phyloP scores from a whole-genome alignment of 2,888 invertebrate species.

The Strigamia transsilvanica region DNA sequence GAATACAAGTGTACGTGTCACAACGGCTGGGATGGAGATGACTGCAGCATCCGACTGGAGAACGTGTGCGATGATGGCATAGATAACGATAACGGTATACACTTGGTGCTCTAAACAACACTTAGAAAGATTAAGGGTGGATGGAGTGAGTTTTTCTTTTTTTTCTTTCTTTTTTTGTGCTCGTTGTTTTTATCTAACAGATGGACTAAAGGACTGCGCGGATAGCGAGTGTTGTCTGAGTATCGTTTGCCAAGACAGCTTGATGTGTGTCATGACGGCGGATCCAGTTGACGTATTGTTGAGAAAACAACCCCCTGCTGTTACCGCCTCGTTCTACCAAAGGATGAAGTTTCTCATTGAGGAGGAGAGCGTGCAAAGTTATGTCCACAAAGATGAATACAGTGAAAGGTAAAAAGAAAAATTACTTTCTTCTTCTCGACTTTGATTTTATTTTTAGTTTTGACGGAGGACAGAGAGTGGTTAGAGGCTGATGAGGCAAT shows the following conservation, averaged over 20 bases:
- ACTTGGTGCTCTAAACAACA: neutral
- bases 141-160: no score
- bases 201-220: slow-evolving; percentile 96
- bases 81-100: slow-evolving; percentile 95
- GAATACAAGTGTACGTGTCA: slow-evolving; percentile 96
- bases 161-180: neutral
- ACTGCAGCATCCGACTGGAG: slow-evolving; percentile 91
- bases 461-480: slow-evolving; percentile 48
- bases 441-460: slow-evolving; percentile 32
- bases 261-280: slow-evolving; percentile 91
- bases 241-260: slow-evolving; percentile 81
- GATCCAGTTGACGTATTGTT: slow-evolving; percentile 95
- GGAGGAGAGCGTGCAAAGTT: slow-evolving; percentile 97
- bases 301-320: slow-evolving; percentile 93
- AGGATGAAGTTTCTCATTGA: slow-evolving; percentile 98
- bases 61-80: slow-evolving; percentile 91
- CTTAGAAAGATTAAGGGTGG: neutral
- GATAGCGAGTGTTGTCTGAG: slow-evolving; percentile 97
- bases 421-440: slow-evolving; percentile 32
- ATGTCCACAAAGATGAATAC: slow-evolving; percentile 93
- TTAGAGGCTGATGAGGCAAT: slow-evolving; percentile 46
- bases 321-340: slow-evolving; percentile 97
- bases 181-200: slow-evolving; percentile 67
- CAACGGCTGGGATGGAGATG: slow-evolving; percentile 93
- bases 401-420: slow-evolving; percentile 86